Evolutionary conservation across 2,888 invertebrate genomes (phyloP), one percentile per base, ranked within the genome.

Genomic region (Drosophila tanythrix): DNA sequence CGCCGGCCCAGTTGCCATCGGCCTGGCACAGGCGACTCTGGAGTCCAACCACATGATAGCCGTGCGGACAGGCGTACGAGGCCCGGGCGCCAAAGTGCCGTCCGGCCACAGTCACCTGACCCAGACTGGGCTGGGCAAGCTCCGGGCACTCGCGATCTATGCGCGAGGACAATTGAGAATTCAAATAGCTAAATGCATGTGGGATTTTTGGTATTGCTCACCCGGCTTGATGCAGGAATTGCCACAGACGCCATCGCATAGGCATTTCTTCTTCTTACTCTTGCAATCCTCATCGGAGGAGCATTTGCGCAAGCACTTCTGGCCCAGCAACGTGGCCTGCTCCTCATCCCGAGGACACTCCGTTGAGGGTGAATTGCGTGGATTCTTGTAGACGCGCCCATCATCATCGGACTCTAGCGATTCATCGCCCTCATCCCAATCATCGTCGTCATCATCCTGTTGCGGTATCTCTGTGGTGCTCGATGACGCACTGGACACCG

Each of bases 201-300:
- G 11, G 21, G 13, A 13, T 1, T 15, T 8, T 46, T 25, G 0
- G 10, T 4, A 10, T 13, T 27, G 33, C 70, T 94, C 88, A 98
- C 98, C 97, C 93, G 98, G 98, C 93, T 99, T 99, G 83, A 99
- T 98, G 93, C 99, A 99, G 62, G 98, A 98, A 96, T 98, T 96
- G 67, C 99, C 99, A 91, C 99, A 99, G 2, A 96, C 96, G 56
- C 99, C 99, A 92, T 99, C 99, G 92, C 99, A 99, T 75, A 98
- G 95, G 92, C 99, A 99, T 92, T 98, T 97, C 94, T 99, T 98
- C 94, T 98, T 97, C 94, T 97, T 97, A 92, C 98, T 98, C 93
- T 98, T 98, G 93, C 99, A 99, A 93, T 99, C 99, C 91, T 97
- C 97, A 91, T 99, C 98, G 0, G 97, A 96, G 0, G 96, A 97